A percentile compares a stretch with the other conserved stretches of the same genome.
Evolutionary conservation across 1,140 invertebrate genomes (phyloP).

Genomic region (Aphaenogaster rudis): DNA sequence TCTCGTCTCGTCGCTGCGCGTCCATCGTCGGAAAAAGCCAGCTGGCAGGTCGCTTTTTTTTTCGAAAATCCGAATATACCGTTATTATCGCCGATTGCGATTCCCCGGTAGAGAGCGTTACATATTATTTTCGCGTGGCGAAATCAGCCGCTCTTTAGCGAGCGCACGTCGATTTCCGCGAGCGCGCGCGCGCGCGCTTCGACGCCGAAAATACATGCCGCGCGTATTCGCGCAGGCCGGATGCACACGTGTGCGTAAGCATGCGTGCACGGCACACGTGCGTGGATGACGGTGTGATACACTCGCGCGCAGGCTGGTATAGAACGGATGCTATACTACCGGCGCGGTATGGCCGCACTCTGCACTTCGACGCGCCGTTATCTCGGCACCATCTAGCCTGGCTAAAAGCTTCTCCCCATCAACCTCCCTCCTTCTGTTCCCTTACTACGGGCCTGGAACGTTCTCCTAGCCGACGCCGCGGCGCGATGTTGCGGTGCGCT

Average conservation of each 20-base stretch:
- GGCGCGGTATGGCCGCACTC: constrained; percentile 75
- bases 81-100: background rate
- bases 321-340: constrained; percentile 69
- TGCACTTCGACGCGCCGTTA: constrained; percentile 85
- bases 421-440: constrained; percentile 78
- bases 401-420: constrained; percentile 88
- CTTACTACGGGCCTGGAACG: constrained; percentile 53
- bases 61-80: background rate
- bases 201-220: constrained; percentile 20
- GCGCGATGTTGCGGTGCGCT: background rate
- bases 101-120: background rate
- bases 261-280: background rate
- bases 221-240: constrained; percentile 5
- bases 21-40: too few relatives aligned
- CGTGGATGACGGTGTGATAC: background rate
- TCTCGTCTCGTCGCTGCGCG: too few relatives aligned
- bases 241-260: background rate
- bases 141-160: background rate
- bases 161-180: constrained; percentile 18
- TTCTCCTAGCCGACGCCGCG: constrained; percentile 40
- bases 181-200: background rate
- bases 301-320: constrained; percentile 25
- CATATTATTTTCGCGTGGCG: background rate
- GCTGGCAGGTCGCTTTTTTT: background rate
- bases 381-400: constrained; percentile 87